A percentile compares a stretch with the other conserved stretches of the same genome.
phyloP scores from a whole-genome alignment of 1,140 invertebrate genomes.

The Schlechtendalia chinensis region DNA sequence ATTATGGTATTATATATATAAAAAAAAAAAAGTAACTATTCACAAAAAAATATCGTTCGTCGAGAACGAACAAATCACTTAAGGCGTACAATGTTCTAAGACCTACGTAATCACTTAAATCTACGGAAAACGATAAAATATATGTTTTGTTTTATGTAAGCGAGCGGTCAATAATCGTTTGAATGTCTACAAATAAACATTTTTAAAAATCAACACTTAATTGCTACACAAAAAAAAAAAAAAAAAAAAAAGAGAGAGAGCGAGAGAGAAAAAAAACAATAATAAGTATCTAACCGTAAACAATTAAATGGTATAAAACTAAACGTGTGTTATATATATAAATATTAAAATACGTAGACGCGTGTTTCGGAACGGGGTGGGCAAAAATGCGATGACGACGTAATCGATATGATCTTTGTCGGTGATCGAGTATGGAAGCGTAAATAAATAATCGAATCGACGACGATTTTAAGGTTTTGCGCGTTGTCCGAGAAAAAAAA shows the following conservation, averaged over 20 bases:
- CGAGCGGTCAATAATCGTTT: constrained; percentile 37
- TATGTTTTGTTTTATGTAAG: background rate
- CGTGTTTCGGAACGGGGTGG: no score
- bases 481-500: no score
- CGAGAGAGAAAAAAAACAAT: constrained; percentile 7
- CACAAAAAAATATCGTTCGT: constrained; percentile 44
- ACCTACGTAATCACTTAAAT: constrained; percentile 7
- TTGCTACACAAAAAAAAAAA: constrained; percentile 15
- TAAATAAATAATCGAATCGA: constrained; percentile 34
- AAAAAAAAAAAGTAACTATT: constrained; percentile 45
- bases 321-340: constrained; percentile 8
- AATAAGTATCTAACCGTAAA: constrained; percentile 43
- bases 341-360: background rate
- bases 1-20: constrained; percentile 3
- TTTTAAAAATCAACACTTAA: constrained; percentile 48
- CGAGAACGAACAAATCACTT: constrained; percentile 28
- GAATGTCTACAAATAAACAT: constrained; percentile 48
- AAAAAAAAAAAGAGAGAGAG: constrained; percentile 39
- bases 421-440: constrained; percentile 14
- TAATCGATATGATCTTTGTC: no score
- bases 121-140: constrained; percentile 23
- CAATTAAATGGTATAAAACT: constrained; percentile 43
- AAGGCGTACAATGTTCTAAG: constrained; percentile 21
- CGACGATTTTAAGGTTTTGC: no score
- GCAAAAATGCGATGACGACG: no score